Conservation (phyloP, 1,140 invertebrate species). For the Stratiolaelaps scimitus region DNA sequence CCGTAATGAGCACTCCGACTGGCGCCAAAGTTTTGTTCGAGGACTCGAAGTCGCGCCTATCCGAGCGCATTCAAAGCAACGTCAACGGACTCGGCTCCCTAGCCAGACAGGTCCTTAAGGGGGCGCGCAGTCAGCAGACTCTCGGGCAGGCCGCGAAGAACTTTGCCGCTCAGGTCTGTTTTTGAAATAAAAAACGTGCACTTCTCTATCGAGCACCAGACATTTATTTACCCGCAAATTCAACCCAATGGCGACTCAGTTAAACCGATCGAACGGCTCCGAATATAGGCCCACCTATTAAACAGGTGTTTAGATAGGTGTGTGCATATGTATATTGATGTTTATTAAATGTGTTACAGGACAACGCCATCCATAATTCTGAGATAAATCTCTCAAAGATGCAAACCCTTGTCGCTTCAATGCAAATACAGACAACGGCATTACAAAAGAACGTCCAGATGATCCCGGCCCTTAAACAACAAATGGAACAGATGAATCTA, state of each 20-base stretch:
- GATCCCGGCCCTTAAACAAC: slow-evolving; percentile 16
- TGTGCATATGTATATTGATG: too few species aligned
- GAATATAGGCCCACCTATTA: too few species aligned
- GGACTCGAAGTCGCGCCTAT: background rate
- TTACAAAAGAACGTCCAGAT: slow-evolving; percentile 11
- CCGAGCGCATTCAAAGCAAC: slow-evolving; percentile 7
- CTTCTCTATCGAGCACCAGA: too few species aligned
- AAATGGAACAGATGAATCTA: slow-evolving; percentile 21
- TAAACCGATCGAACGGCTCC: too few species aligned
- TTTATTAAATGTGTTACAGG: too few species aligned
- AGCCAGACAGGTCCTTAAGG: slow-evolving; percentile 10
- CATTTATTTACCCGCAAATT: too few species aligned
- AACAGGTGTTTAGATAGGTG: too few species aligned
- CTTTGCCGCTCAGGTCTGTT: slow-evolving; percentile 12
- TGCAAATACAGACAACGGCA: slow-evolving; percentile 23
- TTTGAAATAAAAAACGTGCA: background rate
- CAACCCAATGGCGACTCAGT: too few species aligned
- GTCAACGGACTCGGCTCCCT: slow-evolving; percentile 19
- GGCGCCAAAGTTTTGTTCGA: slow-evolving; percentile 24
- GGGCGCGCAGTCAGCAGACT: slow-evolving; percentile 9
- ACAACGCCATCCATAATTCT: background rate
- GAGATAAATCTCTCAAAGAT: slow-evolving; percentile 25
- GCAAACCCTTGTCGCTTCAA: slow-evolving; percentile 18
- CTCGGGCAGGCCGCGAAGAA: slow-evolving; percentile 2
- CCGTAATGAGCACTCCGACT: slow-evolving; percentile 9